These are phyloP conservation scores for Trissonchulus latispiculum DNA, from an alignment of 2,888 invertebrate genomes.

Conservation along the genomic window DNA sequence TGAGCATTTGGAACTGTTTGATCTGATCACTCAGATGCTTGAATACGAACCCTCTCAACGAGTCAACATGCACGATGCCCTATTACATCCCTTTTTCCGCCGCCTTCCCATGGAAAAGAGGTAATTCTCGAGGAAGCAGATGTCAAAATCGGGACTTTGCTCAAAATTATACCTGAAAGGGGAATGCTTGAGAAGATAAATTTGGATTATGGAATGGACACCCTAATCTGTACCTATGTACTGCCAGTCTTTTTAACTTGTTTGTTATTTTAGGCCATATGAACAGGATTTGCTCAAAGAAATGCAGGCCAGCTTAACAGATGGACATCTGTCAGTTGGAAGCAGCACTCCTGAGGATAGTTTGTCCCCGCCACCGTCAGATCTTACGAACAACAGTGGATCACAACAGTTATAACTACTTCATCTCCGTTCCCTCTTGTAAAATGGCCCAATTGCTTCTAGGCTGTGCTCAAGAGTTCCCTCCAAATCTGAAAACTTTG, in stretches of 20 bases:
- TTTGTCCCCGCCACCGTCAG: background rate
- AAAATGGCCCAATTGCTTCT: no score
- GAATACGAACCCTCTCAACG: constrained; percentile 89
- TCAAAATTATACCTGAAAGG: no score
- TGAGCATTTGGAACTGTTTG: constrained; percentile 84
- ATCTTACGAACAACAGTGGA: background rate
- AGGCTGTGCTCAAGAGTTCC: no score
- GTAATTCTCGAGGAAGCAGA: no score
- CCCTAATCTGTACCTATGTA: no score
- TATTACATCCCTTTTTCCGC: constrained; percentile 79
- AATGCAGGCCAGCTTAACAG: background rate
- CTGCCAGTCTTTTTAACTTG: no score
- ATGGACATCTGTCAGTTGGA: background rate
- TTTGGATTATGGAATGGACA: no score
- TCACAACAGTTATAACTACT: background rate
- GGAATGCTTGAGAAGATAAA: no score
- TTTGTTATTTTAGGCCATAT: background rate
- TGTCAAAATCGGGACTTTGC: no score
- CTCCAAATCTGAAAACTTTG: no score
- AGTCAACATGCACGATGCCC: constrained; percentile 72
- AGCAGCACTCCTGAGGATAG: background rate
- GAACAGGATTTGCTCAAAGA: background rate
- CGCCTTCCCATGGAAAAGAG: constrained; percentile 26
- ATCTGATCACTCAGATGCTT: constrained; percentile 85
- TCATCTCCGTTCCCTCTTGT: no score